phyloP scores from a whole-genome alignment of 2,888 invertebrate species.

The Ypsolopha scabrella region DNA sequence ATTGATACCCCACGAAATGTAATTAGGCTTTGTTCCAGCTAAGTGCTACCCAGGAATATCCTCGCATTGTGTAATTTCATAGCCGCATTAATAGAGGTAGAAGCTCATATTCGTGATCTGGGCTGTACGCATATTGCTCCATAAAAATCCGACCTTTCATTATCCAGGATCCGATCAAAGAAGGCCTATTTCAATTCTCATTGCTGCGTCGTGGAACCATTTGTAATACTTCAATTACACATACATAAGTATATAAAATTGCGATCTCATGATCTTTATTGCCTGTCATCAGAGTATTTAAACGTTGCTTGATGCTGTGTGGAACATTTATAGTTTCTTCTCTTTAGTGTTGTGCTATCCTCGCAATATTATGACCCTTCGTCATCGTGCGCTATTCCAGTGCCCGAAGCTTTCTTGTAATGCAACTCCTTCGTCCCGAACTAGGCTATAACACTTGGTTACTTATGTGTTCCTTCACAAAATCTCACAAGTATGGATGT shows the following conservation, averaged over 20 bases:
- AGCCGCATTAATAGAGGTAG: conserved; percentile 29
- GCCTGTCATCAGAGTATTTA: no score
- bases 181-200: neutral
- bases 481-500: conserved; percentile 22
- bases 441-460: conserved; percentile 5
- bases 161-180: neutral
- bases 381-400: neutral
- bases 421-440: neutral
- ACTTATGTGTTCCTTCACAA: conserved; percentile 7
- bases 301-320: neutral
- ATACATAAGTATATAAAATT: no score
- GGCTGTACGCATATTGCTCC: neutral
- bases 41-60: conserved; percentile 36
- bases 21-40: conserved; percentile 59
- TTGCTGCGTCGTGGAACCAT: neutral
- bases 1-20: conserved; percentile 64
- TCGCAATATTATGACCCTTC: neutral
- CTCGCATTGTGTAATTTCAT: conserved; percentile 45
- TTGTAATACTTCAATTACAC: no score
- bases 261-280: no score
- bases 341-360: neutral
- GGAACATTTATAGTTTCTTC: neutral
- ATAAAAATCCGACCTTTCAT: conserved; percentile 5
- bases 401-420: neutral
- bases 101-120: conserved; percentile 3